Conservation (phyloP, 2,797 vertebrate species). For the Ceyx erithaca region DNA sequence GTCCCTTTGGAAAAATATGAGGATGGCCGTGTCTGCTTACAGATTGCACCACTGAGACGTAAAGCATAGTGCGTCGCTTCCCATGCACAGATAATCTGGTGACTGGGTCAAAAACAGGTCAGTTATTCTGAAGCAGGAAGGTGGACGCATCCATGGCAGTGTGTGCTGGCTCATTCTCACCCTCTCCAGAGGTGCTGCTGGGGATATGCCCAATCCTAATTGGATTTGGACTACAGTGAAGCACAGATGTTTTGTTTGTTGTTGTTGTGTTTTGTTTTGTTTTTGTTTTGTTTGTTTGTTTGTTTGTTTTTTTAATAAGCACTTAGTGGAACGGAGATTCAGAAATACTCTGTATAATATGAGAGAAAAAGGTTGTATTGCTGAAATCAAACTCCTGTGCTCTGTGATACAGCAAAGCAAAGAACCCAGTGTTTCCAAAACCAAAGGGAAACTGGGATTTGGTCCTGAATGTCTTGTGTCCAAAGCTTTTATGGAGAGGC, state of each 20-base stretch:
- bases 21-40: constrained; percentile 3
- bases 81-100: constrained; percentile 41
- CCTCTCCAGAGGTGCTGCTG: neutral
- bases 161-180: neutral
- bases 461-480: neutral
- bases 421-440: neutral
- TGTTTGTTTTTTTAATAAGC: no score
- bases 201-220: constrained; percentile 28
- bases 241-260: neutral
- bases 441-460: neutral
- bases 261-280: no score
- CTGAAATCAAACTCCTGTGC: neutral
- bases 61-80: neutral
- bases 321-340: neutral
- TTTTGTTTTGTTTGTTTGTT: no score
- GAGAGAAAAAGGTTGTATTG: neutral
- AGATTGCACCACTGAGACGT: constrained; percentile 29
- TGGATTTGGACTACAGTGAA: constrained; percentile 39
- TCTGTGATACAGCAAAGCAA: neutral
- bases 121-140: constrained; percentile 46
- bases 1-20: constrained; percentile 71
- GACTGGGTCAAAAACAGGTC: constrained; percentile 70
- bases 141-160: constrained; percentile 29
- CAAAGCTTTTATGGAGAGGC: neutral
- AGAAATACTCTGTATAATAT: neutral